Evolutionary conservation across 92 coral and sea anemone genomes (phyloP).

Genomic region (Phymanthus crucifer): DNA sequence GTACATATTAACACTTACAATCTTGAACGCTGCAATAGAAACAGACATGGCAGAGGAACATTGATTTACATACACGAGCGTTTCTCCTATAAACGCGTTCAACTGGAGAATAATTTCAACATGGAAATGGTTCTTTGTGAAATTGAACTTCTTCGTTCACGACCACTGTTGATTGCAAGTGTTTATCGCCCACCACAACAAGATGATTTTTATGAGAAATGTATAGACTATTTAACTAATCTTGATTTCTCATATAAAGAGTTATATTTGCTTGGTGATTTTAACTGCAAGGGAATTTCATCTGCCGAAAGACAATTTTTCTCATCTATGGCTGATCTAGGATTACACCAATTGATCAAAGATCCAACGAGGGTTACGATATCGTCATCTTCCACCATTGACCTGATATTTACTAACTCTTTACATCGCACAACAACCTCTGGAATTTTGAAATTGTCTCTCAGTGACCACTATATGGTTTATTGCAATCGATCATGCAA

Average conservation of each 20-base stretch:
- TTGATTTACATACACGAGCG: conserved; percentile 27
- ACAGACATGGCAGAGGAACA: conserved; percentile 31
- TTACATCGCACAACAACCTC: conserved; percentile 17
- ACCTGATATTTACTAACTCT: conserved; percentile 35
- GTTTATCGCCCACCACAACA: conserved; percentile 27
- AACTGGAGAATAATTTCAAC: conserved; percentile 6
- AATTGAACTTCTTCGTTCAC: conserved; percentile 15
- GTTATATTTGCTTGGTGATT: conserved; percentile 28
- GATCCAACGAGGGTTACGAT: conserved; percentile 21
- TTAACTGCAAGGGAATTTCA: conserved; percentile 5
- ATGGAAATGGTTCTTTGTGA: conserved; percentile 21
- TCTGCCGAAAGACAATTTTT: conserved; percentile 8
- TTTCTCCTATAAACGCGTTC: conserved; percentile 8
- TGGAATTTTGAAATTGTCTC: conserved; percentile 25
- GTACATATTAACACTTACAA: conserved; percentile 13
- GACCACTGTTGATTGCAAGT: conserved; percentile 16
- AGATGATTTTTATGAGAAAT: background rate
- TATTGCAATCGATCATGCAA: conserved; percentile 29
- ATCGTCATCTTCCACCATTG: conserved; percentile 19
- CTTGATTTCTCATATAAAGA: background rate
- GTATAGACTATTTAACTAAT: conserved; percentile 4
- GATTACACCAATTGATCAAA: conserved; percentile 26
- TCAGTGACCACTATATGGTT: conserved; percentile 29
- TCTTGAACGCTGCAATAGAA: conserved; percentile 27
- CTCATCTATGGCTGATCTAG: conserved; percentile 15